Percentiles rank a stretch among this genome's conserved stretches.
Evolutionary conservation across 2,888 invertebrate genomes (phyloP).

Genomic region (Euproctis similis): DNA sequence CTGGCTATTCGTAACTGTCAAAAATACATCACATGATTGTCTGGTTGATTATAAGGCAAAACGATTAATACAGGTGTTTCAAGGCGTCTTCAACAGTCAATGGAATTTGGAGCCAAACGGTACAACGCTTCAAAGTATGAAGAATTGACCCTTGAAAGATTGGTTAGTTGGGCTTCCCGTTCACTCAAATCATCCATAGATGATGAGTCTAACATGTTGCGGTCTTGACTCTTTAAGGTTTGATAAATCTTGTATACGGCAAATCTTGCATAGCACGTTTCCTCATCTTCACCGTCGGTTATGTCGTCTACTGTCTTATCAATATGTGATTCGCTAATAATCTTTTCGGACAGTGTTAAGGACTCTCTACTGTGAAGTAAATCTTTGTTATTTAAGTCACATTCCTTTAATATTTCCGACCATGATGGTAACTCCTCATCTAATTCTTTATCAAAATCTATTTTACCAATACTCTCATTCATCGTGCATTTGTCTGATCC

Average conservation of each 20-base stretch:
- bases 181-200: slow-evolving; percentile 47
- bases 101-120: slow-evolving; percentile 40
- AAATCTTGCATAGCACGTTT: slow-evolving; percentile 49
- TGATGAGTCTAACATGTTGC: slow-evolving; percentile 55
- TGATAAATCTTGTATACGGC: slow-evolving; percentile 54
- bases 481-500: too few species aligned
- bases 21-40: too few species aligned
- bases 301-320: slow-evolving; percentile 29
- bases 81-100: slow-evolving; percentile 35
- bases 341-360: not conserved
- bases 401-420: slow-evolving; percentile 44
- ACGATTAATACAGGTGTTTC: too few species aligned
- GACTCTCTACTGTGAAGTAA: slow-evolving; percentile 2
- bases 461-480: slow-evolving; percentile 2
- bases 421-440: slow-evolving; percentile 38
- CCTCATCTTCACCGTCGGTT: slow-evolving; percentile 34
- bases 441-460: slow-evolving; percentile 19
- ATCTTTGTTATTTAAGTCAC: slow-evolving; percentile 1
- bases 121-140: slow-evolving; percentile 41
- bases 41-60: too few species aligned
- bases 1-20: too few species aligned
- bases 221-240: slow-evolving; percentile 38
- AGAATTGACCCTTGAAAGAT: slow-evolving; percentile 22
- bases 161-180: slow-evolving; percentile 19
- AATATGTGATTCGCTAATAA: slow-evolving; percentile 4